Percentiles rank a stretch among this genome's conserved stretches.
Evolutionary conservation across 2,888 invertebrate species (phyloP).

Genomic region (Chorisops tibialis): DNA sequence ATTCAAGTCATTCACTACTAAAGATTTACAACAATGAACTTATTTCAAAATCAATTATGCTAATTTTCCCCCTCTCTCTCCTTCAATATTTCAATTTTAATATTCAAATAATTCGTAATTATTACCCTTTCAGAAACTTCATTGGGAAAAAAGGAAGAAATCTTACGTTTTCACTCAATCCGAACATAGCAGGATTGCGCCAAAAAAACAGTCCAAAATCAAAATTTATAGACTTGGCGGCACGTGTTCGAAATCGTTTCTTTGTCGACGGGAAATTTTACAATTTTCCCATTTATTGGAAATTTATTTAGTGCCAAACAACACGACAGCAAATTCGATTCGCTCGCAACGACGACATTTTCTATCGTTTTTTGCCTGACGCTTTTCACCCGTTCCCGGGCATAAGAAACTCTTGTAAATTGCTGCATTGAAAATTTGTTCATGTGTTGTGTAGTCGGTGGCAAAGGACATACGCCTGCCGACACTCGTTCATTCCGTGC

Average conservation of each 20-base stretch:
- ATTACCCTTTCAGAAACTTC: too few relatives aligned
- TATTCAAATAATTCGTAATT: too few relatives aligned
- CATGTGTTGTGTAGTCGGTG: slow-evolving; percentile 26
- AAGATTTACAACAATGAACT: too few relatives aligned
- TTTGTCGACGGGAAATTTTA: slow-evolving; percentile 36
- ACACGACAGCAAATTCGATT: slow-evolving; percentile 39
- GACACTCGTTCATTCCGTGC: not conserved
- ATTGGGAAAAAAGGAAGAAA: too few relatives aligned
- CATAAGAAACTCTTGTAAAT: not conserved
- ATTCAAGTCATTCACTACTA: too few relatives aligned
- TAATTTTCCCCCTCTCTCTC: too few relatives aligned
- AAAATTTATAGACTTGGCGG: slow-evolving; percentile 37
- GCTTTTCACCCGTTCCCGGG: not conserved
- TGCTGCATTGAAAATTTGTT: slow-evolving; percentile 28
- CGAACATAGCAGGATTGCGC: too few relatives aligned
- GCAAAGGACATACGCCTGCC: slow-evolving; percentile 21
- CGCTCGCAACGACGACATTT: slow-evolving; percentile 21
- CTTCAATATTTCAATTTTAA: too few relatives aligned
- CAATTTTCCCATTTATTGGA: slow-evolving; percentile 36
- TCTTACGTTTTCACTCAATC: too few relatives aligned
- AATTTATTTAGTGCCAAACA: slow-evolving; percentile 40
- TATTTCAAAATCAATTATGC: too few relatives aligned
- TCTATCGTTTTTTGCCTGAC: not conserved
- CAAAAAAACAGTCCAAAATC: not conserved
- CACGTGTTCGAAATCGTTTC: slow-evolving; percentile 48